Base-by-base conservation (phyloP, 2,797 vertebrate species). In the Halcyon leucocephala region DNA sequence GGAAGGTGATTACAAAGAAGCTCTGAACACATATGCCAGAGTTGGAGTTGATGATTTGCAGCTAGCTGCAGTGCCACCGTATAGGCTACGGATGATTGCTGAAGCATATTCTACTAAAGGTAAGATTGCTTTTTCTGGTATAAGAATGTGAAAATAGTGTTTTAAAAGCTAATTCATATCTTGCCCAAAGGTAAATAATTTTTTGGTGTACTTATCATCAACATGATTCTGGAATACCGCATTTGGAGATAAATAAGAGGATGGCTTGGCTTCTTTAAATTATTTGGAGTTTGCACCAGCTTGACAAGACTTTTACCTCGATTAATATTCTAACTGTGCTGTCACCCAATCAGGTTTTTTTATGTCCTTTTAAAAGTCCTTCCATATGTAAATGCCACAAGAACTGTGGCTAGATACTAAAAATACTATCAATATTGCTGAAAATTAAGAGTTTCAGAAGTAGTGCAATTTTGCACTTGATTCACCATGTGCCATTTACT, bases 41-140 rank as follows among this genome's bases (percentile, higher is more conserved):
- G 98, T 99, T 29, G 98, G 96, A 85, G 95, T 99, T 37, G 99
- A 99, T 16, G 99, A 99, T 81, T 82, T 99, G 97, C 99, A 98
- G 71, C 98, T 99, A 87, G 97, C 96, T 22, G 99, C 99, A 37
- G 98, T 98, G 69, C 98, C 99, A 20, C 98, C 99, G 0, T 99
- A 99, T 90, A 98, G 99, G 86, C 94, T 99, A 62, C 99, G 99
- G 58, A 99, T 99, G 98, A 99, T 99, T 44, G 99, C 99, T 3
- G 99, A 99, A 96, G 99, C 99, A 1, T 99, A 98, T n/a, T 99
- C 99, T 39, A 99, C 99, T 81, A 99, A 99, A 99, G 99, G 99
- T 99, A 86, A 93, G 96, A 18, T 69, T 76, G n/a, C 13, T 82
- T 6, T 69, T 88, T 15, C 14, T 14, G 10, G 3, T 55, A 8